Conservation (phyloP, 2,797 vertebrate species). For the Crocidura indochinensis region DNA sequence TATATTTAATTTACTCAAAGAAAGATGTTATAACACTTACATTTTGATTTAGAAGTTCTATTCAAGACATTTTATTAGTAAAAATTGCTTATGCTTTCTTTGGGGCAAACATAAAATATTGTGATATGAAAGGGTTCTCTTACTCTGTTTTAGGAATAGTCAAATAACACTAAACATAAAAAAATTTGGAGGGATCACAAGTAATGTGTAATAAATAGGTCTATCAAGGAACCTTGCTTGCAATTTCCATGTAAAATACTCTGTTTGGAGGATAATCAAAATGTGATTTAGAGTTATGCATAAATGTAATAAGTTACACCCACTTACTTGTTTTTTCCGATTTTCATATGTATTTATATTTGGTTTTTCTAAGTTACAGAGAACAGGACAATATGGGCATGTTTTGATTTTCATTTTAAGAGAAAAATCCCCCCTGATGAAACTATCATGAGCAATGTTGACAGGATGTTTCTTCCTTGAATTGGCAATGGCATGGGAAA, state of each 20-base stretch:
- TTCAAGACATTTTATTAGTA: constrained; percentile 1
- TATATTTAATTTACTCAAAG: background rate
- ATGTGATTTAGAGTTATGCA: background rate
- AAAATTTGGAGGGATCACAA: background rate
- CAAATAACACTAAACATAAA: constrained; percentile 28
- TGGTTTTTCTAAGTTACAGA: constrained; percentile 29
- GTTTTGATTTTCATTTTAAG: constrained; percentile 40
- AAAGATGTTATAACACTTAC: no score
- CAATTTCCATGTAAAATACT: background rate
- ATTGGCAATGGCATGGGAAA: background rate
- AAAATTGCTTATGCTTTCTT: background rate
- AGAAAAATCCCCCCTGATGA: constrained; percentile 23
- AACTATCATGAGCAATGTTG: constrained; percentile 43
- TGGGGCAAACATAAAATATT: background rate
- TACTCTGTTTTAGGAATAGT: background rate
- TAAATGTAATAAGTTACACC: background rate
- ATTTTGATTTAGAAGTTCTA: no score
- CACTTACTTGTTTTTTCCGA: constrained; percentile 1
- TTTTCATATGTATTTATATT: constrained; percentile 37
- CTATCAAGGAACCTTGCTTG: background rate
- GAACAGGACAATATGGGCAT: background rate
- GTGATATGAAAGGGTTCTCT: background rate
- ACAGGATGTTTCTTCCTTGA: background rate
- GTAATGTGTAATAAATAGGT: background rate
- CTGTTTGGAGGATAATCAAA: background rate